phyloP scores from a whole-genome alignment of 2,113 vertebrate genomes.

The Trichomycterus rosablanca region DNA sequence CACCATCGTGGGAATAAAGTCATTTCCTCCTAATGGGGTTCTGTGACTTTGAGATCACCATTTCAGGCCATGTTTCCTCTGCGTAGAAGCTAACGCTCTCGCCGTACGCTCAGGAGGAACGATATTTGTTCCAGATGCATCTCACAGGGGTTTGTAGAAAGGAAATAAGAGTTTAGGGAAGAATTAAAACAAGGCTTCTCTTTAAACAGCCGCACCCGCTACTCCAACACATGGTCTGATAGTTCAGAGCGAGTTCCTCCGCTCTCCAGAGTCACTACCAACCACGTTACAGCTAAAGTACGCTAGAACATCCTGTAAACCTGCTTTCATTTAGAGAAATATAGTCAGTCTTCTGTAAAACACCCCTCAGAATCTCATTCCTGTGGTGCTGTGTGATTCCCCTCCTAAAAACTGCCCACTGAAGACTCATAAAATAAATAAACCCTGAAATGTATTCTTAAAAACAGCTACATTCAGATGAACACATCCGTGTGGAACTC shows the following conservation, averaged over 20 bases:
- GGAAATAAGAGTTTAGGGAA: constrained; percentile 16
- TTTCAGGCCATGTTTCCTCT: constrained; percentile 19
- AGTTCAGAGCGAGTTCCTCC: constrained; percentile 1
- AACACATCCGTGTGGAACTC: neutral
- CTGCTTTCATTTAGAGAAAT: neutral
- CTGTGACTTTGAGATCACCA: constrained; percentile 16
- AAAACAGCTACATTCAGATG: neutral
- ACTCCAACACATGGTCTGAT: constrained; percentile 2
- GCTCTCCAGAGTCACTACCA: neutral
- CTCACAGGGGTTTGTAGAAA: constrained; percentile 16
- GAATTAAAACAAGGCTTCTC: constrained; percentile 18
- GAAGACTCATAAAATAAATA: no score
- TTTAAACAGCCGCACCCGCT: neutral
- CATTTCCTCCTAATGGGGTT: constrained; percentile 27
- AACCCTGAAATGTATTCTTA: no score
- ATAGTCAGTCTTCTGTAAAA: neutral
- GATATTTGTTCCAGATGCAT: constrained; percentile 28
- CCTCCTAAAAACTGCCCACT: no score
- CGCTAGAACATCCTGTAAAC: neutral
- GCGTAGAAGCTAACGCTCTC: constrained; percentile 13
- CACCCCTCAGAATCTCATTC: no score
- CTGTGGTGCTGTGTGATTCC: no score
- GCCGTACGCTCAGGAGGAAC: constrained; percentile 5
- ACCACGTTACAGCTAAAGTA: neutral
- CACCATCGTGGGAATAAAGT: constrained; percentile 24